These are phyloP conservation scores for Dynastes maya DNA, from an alignment of 2,888 invertebrate species.

Conservation along the genomic window DNA sequence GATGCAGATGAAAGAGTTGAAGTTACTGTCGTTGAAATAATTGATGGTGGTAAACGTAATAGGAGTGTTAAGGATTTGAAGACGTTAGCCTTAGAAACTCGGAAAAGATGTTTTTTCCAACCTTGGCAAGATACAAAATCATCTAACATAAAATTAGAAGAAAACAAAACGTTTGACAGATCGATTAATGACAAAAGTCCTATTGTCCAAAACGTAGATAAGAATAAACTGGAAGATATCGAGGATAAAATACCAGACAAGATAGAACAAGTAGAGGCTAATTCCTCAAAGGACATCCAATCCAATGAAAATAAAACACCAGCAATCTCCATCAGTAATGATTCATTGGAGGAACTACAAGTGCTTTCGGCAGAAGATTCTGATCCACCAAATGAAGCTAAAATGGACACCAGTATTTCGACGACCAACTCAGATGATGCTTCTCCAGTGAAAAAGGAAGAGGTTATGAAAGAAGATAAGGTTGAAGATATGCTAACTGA, in stretches of 20 bases:
- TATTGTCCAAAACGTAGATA: not conserved
- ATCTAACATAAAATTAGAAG: not conserved
- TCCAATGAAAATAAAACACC: not conserved
- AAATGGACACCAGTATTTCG: not conserved
- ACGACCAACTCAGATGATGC: too few relatives aligned
- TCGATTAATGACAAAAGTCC: not conserved
- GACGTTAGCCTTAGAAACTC: not conserved
- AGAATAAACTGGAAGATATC: not conserved
- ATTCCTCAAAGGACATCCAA: not conserved
- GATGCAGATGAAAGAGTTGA: constrained; percentile 9
- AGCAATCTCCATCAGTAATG: too few relatives aligned
- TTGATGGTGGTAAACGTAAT: not conserved
- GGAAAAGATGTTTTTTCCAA: not conserved
- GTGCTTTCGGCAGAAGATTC: not conserved
- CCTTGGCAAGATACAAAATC: not conserved
- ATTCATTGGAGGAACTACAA: not conserved
- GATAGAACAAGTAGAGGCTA: not conserved
- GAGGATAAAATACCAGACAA: not conserved
- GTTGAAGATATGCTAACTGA: not conserved
- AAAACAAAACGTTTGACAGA: too few relatives aligned
- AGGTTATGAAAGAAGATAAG: not conserved
- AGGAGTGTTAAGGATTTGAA: not conserved
- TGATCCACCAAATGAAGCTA: not conserved
- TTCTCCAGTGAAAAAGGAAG: too few relatives aligned
- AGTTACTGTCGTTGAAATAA: constrained; percentile 18